Percentiles rank a stretch among this genome's conserved stretches.
phyloP scores from a whole-genome alignment of 2,113 vertebrate species.

The Erythrolamprus reginae region DNA sequence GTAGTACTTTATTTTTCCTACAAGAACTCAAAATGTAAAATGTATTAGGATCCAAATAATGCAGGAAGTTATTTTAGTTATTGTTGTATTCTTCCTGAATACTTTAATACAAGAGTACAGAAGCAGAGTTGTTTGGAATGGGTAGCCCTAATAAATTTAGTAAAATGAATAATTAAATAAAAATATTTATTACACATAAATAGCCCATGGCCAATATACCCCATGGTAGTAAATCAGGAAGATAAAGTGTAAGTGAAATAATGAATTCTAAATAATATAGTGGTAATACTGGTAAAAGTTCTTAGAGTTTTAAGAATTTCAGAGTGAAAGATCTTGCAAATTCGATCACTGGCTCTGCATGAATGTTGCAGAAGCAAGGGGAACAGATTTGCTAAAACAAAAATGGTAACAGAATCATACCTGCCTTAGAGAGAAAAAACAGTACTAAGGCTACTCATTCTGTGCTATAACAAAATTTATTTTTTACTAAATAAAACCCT shows the following conservation, averaged over 20 bases:
- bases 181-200: not conserved
- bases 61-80: not conserved
- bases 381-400: conserved; percentile 65
- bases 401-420: conserved; percentile 49
- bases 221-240: not conserved
- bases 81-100: not conserved
- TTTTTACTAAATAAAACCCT: not conserved
- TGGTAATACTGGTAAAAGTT: not conserved
- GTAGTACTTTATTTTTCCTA: not conserved
- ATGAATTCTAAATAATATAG: not conserved
- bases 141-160: not conserved
- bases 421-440: conserved; percentile 25
- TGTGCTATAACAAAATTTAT: conserved; percentile 33
- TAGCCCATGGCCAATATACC: not conserved
- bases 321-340: conserved; percentile 40
- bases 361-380: conserved; percentile 61
- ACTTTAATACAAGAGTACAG: not conserved
- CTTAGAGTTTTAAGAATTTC: not conserved
- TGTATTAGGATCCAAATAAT: not conserved
- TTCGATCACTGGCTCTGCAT: conserved; percentile 60
- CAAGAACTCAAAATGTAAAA: not conserved
- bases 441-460: conserved; percentile 36
- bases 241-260: not conserved
- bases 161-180: not conserved
- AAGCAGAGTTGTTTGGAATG: not conserved